phyloP scores from a whole-genome alignment of 2,888 invertebrate genomes.

The Parochlus steinenii region DNA sequence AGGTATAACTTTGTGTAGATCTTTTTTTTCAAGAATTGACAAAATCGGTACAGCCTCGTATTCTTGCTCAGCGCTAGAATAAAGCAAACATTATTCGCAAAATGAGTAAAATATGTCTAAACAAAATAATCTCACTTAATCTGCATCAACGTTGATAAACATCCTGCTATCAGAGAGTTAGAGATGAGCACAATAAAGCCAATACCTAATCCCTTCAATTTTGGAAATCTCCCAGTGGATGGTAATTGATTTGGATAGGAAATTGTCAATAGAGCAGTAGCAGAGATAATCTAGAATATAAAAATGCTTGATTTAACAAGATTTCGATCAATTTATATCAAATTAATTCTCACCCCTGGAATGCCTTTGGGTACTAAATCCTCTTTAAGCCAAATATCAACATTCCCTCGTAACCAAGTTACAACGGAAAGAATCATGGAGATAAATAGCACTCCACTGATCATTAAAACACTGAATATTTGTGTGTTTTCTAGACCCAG shows the following conservation, averaged over 20 bases:
- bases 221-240: slow-evolving; percentile 20
- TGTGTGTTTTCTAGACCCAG: slow-evolving; percentile 35
- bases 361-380: slow-evolving; percentile 27
- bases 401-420: slow-evolving; percentile 24
- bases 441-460: slow-evolving; percentile 26
- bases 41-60: slow-evolving; percentile 30
- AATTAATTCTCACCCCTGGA: slow-evolving; percentile 22
- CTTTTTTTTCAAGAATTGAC: slow-evolving; percentile 34
- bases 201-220: slow-evolving; percentile 20
- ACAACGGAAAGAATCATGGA: slow-evolving; percentile 26
- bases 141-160: slow-evolving; percentile 27
- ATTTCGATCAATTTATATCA: neutral
- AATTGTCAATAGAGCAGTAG: slow-evolving; percentile 24
- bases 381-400: slow-evolving; percentile 24
- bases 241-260: slow-evolving; percentile 25
- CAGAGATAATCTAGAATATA: slow-evolving; percentile 20
- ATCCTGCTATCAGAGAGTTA: slow-evolving; percentile 22
- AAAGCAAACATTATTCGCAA: neutral
- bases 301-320: neutral
- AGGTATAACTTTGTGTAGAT: slow-evolving; percentile 37
- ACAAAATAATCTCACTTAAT: slow-evolving; percentile 20
- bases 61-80: slow-evolving; percentile 21
- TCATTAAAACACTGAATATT: slow-evolving; percentile 28
- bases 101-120: neutral
- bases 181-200: slow-evolving; percentile 21